Evolutionary conservation across 2,113 vertebrate species (phyloP).

Genomic region (Stigmatopora argus): DNA sequence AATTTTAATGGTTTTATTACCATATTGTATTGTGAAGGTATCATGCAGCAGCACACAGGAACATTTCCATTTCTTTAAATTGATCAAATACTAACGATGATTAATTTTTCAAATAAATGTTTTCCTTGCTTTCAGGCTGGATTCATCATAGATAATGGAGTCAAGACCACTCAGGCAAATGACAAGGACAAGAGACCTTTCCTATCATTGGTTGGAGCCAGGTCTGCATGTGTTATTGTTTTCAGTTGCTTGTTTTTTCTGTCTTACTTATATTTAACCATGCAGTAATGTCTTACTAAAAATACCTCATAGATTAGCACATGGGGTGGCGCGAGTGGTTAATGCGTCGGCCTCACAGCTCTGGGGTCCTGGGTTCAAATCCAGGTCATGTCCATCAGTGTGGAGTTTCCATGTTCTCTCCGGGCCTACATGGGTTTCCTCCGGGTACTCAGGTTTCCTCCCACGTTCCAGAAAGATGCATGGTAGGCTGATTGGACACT

Average conservation of each 20-base stretch:
- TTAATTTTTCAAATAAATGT: background rate
- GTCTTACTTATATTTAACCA: background rate
- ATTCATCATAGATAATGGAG: constrained; percentile 95
- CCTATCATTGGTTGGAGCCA: constrained; percentile 85
- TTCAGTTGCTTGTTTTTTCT: background rate
- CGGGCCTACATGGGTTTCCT: too few species aligned
- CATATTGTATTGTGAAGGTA: background rate
- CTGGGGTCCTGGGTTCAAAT: too few species aligned
- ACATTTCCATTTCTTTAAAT: background rate
- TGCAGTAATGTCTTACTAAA: background rate
- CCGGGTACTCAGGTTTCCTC: too few species aligned
- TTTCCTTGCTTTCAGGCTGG: constrained; percentile 75
- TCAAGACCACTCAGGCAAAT: constrained; percentile 89
- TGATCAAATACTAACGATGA: background rate
- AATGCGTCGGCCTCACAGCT: too few species aligned
- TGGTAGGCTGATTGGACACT: too few species aligned
- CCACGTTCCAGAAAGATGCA: too few species aligned
- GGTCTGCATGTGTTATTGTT: constrained; percentile 66
- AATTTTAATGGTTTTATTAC: too few species aligned
- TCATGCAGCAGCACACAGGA: too few species aligned
- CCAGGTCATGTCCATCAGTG: too few species aligned
- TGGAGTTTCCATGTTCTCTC: too few species aligned
- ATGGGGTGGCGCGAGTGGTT: too few species aligned
- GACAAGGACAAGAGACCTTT: constrained; percentile 93
- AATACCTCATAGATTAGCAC: too few species aligned